Evolutionary conservation across 2,797 vertebrate species (phyloP).

Genomic region (Siniperca scherzeri): DNA sequence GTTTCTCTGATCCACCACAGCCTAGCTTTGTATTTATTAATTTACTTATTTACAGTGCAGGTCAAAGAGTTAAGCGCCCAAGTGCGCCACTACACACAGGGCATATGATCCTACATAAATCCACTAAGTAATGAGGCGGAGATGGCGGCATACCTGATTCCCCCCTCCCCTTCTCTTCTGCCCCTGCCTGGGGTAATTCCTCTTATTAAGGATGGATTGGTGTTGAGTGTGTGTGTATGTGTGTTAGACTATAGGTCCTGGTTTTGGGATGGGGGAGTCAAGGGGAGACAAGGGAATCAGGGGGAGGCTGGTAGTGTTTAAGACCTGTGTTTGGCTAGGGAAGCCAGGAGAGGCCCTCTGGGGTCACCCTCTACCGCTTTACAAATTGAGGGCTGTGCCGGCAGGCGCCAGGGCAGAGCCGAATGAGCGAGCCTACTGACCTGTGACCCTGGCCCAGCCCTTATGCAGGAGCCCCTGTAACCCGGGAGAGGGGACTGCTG

Average conservation of each 20-base stretch:
- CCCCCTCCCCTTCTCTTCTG: conserved; percentile 53
- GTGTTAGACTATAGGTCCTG: conserved; percentile 65
- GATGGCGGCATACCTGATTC: conserved; percentile 77
- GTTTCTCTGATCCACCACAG: conserved; percentile 49
- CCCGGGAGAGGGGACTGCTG: conserved; percentile 82
- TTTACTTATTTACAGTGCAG: conserved; percentile 83
- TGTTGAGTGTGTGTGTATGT: conserved; percentile 63
- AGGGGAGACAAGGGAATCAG: conserved; percentile 68
- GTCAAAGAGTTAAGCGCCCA: conserved; percentile 83
- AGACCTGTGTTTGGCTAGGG: conserved; percentile 87
- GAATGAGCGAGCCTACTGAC: conserved; percentile 86
- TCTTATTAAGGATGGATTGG: conserved; percentile 82
- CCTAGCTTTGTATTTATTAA: conserved; percentile 76
- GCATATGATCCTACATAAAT: conserved; percentile 85
- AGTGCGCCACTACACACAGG: conserved; percentile 71
- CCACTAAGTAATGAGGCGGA: conserved; percentile 82
- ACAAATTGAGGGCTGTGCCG: conserved; percentile 89
- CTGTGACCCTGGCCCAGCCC: conserved; percentile 87
- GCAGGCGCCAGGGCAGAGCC: conserved; percentile 90
- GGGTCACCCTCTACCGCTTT: conserved; percentile 85
- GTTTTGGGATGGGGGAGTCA: conserved; percentile 67
- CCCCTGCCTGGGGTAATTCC: conserved; percentile 81
- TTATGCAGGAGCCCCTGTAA: conserved; percentile 83
- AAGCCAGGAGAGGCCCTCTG: conserved; percentile 84
- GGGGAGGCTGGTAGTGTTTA: conserved; percentile 88